Evolutionary conservation across 1,140 invertebrate species (phyloP), one percentile per base, ranked within the genome.

Genomic region (Drosophila sturtevanti): DNA sequence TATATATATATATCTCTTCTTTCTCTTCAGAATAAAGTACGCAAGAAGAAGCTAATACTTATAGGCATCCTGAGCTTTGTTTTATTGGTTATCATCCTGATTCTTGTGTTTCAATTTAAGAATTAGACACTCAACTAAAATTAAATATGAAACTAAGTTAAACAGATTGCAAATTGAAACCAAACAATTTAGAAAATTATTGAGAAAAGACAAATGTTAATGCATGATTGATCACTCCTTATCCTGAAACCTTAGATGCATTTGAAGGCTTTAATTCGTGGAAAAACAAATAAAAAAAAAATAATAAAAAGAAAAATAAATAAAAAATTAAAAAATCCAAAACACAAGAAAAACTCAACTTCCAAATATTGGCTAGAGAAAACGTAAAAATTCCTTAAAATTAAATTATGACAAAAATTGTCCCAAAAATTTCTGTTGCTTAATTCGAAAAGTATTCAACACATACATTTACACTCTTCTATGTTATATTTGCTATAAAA

Each of bases 31-130:
- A 96, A 95, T 78, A 97, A 97, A 93, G 93, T 97, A 73, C 94
- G 97, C 70, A 96, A 95, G 93, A 98, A 97, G 94, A 98, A 97
- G 91, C 94, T 96, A 63, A 95, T 97, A 84, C 84, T 97, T 34
- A 89, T 94, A 27, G 92, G 95, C 27, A 94, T 97, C 71, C 92
- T 95, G 59, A 92, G 94, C 51, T 91, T 95, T 41, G 93, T 97
- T 68, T 91, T 98, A 37, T 92, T 94, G 68, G 93, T 96, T 75
- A 93, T 98, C 66, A 95, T 96, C 58, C 68, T 90, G 64, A 84
- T 92, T 68, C 60, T 92, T 34, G 77, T 89, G 22, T 78, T 91
- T 74, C 71, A 91, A 68, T 89, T 91, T 16, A 90, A 80, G 69
- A 89, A 91, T 66, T 91, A 90, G 6, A 68, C n/a, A 63, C 27